A percentile compares a stretch with the other conserved stretches of the same genome.
Conservation (phyloP, 2,888 invertebrate genomes). For the Phaonia tiefii region DNA sequence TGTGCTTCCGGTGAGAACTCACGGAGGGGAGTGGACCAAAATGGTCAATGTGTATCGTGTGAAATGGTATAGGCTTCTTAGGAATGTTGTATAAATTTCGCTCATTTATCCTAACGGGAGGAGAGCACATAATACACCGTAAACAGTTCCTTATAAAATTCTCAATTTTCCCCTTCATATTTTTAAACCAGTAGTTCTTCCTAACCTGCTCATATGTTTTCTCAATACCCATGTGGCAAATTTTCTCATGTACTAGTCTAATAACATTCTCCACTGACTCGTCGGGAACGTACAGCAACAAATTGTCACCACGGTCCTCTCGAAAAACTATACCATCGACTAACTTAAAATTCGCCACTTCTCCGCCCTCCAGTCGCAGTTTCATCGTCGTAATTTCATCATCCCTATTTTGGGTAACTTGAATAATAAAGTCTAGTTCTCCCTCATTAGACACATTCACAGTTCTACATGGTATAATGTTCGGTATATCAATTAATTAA, state of each 20-base stretch:
- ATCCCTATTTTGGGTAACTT: conserved; percentile 2
- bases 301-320: too few species aligned
- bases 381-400: neutral
- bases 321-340: too few species aligned
- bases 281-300: conserved; percentile 17
- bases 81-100: conserved; percentile 42
- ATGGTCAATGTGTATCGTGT: conserved; percentile 54
- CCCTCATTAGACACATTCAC: conserved; percentile 16
- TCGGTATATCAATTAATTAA: too few species aligned
- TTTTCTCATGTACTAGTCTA: neutral
- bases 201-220: neutral
- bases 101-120: neutral
- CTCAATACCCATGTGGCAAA: neutral
- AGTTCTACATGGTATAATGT: too few species aligned
- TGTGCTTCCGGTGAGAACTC: conserved; percentile 47
- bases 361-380: conserved; percentile 5
- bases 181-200: conserved; percentile 15
- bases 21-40: conserved; percentile 45
- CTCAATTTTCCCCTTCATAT: conserved; percentile 2
- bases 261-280: neutral
- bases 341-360: conserved; percentile 8
- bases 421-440: conserved; percentile 23
- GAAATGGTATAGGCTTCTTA: conserved; percentile 45
- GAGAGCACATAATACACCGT: conserved; percentile 21
- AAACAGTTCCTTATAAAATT: neutral